Percentiles rank a stretch among this genome's conserved stretches.
phyloP scores from a whole-genome alignment of 2,888 invertebrate genomes.

The Zaprionus bogoriensis region DNA sequence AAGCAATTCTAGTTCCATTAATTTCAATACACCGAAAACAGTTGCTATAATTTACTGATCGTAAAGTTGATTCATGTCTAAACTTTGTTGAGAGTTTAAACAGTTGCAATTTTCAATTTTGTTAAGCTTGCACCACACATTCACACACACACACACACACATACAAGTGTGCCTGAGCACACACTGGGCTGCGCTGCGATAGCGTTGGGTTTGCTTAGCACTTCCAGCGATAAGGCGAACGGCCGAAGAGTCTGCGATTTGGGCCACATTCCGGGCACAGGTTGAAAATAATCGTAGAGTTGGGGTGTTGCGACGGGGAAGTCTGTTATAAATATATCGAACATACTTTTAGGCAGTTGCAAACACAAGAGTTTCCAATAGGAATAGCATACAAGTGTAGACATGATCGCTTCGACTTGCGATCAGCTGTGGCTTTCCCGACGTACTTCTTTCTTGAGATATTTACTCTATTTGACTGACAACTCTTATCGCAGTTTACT shows the following conservation, averaged over 20 bases:
- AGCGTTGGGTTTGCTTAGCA: constrained; percentile 57
- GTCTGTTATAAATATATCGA: constrained; percentile 3
- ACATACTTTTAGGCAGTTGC: constrained; percentile 63
- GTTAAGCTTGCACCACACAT: too few relatives aligned
- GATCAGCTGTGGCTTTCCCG: background rate
- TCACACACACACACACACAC: background rate
- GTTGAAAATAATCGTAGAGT: too few relatives aligned
- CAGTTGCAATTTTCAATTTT: too few relatives aligned
- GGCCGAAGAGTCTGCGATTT: constrained; percentile 52
- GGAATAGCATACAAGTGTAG: background rate
- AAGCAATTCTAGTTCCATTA: too few relatives aligned
- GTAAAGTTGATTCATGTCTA: too few relatives aligned
- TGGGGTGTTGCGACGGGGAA: constrained; percentile 1
- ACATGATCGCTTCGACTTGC: background rate
- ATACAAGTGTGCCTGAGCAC: background rate
- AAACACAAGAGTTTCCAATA: background rate
- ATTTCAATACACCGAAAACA: too few relatives aligned
- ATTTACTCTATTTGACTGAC: background rate
- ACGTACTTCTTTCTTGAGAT: background rate
- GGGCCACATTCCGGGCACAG: constrained; percentile 47
- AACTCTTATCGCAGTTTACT: constrained; percentile 6
- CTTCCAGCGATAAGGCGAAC: constrained; percentile 60
- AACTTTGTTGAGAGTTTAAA: too few relatives aligned
- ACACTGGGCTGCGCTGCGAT: constrained; percentile 9
- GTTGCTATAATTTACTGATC: too few relatives aligned